These are phyloP conservation scores for Acromyrmex heyeri DNA, from an alignment of 1,140 invertebrate genomes.

Conservation along the genomic window DNA sequence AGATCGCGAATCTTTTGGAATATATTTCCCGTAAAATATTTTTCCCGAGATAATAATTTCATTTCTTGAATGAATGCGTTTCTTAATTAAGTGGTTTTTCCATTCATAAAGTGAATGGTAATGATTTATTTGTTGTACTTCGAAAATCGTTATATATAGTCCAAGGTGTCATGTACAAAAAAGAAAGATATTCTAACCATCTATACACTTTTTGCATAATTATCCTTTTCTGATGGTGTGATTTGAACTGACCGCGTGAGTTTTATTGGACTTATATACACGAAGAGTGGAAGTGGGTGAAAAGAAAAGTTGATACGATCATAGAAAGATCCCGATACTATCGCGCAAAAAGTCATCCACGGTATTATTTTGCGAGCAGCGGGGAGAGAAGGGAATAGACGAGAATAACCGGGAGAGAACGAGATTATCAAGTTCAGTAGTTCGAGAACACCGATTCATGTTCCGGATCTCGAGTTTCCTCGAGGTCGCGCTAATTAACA, in stretches of 20 bases:
- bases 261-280: background rate
- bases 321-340: slow-evolving; percentile 15
- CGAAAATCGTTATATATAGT: background rate
- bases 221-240: background rate
- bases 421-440: slow-evolving; percentile 46
- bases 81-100: background rate
- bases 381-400: no score
- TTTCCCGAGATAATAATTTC: background rate
- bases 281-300: background rate
- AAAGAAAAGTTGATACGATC: background rate
- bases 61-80: background rate
- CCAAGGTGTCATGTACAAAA: background rate
- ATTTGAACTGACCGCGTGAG: background rate
- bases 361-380: background rate
- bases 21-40: background rate
- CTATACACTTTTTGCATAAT: background rate
- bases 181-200: background rate
- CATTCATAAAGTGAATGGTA: background rate
- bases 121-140: background rate
- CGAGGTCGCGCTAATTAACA: slow-evolving; percentile 52
- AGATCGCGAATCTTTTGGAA: background rate
- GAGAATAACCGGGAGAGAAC: background rate
- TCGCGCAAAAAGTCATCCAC: slow-evolving; percentile 40
- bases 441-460: slow-evolving; percentile 25
- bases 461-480: slow-evolving; percentile 48